Percentiles rank a stretch among this genome's conserved stretches.
These are phyloP conservation scores for Mesorhabditis sp. DNA, from an alignment of 2,888 invertebrate genomes.

Conservation along the genomic window DNA sequence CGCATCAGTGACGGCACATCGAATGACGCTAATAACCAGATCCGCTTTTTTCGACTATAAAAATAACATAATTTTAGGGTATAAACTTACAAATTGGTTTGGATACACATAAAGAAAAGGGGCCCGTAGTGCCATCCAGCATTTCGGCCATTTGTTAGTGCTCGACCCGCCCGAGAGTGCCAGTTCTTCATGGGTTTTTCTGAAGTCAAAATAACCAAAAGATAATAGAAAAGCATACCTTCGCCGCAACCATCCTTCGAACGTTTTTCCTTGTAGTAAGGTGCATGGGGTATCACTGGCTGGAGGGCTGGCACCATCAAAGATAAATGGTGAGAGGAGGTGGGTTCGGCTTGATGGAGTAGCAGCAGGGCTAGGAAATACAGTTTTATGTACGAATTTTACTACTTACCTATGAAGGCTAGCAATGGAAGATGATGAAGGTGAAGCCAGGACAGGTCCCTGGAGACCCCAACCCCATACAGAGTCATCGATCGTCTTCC, in stretches of 20 bases:
- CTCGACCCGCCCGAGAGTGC: conserved; percentile 19
- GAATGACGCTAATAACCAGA: conserved; percentile 38
- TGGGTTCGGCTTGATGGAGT: conserved; percentile 5
- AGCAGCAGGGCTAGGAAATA: background rate
- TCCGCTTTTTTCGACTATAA: conserved; percentile 41
- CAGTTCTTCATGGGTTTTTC: conserved; percentile 36
- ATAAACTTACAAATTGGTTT: conserved; percentile 40
- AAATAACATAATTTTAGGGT: background rate
- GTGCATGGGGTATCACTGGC: conserved; percentile 1
- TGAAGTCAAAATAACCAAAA: conserved; percentile 9
- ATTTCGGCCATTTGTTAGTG: conserved; percentile 51
- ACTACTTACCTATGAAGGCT: conserved; percentile 1
- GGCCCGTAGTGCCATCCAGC: conserved; percentile 46
- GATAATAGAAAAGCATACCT: conserved; percentile 11
- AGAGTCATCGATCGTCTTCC: conserved; percentile 2
- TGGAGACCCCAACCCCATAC: background rate
- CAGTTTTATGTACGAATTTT: background rate
- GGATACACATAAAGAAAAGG: conserved; percentile 36
- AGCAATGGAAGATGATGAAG: conserved; percentile 5
- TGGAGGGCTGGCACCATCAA: conserved; percentile 3
- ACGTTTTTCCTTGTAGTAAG: conserved; percentile 16
- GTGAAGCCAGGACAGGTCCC: background rate
- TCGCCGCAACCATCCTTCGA: conserved; percentile 44
- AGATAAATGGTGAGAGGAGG: background rate
- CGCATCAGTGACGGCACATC: conserved; percentile 36